These are phyloP conservation scores for Corythornis leucogaster DNA, from an alignment of 2,797 vertebrate species.

Conservation along the genomic window DNA sequence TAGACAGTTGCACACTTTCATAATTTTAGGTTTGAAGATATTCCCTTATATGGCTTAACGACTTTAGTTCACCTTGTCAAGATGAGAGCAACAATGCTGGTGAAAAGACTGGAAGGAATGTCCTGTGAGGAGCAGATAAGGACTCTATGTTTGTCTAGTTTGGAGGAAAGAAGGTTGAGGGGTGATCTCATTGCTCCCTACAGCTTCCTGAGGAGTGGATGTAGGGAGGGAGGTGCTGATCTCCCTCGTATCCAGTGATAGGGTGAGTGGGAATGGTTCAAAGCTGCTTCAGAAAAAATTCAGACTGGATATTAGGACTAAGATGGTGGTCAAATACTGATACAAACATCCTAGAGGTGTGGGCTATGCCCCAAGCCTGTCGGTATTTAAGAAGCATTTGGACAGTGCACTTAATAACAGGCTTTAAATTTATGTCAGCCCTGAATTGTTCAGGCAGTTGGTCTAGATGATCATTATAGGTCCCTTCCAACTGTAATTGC, in stretches of 20 bases:
- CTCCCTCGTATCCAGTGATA: neutral
- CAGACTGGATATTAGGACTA: neutral
- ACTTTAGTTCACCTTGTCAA: neutral
- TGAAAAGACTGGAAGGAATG: neutral
- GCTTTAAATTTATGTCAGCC: neutral
- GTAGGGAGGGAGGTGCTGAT: neutral
- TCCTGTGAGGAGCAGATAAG: neutral
- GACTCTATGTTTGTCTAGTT: neutral
- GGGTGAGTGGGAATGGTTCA: neutral
- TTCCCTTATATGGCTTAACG: neutral
- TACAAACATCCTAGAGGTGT: neutral
- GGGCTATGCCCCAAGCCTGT: rapidly evolving
- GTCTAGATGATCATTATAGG: neutral
- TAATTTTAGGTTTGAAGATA: neutral
- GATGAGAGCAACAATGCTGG: neutral
- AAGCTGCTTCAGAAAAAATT: neutral
- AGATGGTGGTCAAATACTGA: neutral
- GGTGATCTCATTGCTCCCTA: neutral
- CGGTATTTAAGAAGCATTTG: neutral
- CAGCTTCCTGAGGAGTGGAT: neutral
- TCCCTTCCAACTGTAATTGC: neutral
- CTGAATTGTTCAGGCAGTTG: neutral
- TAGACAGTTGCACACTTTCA: neutral
- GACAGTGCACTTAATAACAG: neutral
- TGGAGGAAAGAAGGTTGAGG: neutral